Evolutionary conservation across 2,113 vertebrate species (phyloP).

Genomic region (Strix aluco): DNA sequence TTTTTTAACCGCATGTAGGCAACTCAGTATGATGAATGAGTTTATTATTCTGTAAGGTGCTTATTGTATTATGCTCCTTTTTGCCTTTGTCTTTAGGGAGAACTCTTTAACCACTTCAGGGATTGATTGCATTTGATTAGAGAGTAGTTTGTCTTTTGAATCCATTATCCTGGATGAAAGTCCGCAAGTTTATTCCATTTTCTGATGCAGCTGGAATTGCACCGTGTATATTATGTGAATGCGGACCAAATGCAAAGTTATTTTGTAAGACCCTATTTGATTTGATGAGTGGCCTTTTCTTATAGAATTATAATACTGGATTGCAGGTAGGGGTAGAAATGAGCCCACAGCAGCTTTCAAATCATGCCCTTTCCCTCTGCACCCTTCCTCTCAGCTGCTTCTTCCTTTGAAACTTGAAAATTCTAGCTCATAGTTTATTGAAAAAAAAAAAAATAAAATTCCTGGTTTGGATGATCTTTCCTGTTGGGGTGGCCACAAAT

Average conservation of each 20-base stretch:
- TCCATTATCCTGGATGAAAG: neutral
- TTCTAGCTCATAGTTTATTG: neutral
- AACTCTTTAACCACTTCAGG: conserved; percentile 47
- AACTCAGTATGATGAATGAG: conserved; percentile 28
- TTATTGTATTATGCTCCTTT: conserved; percentile 31
- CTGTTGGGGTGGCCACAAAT: neutral
- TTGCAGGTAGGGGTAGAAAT: neutral
- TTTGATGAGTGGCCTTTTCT: neutral
- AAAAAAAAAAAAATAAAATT: neutral
- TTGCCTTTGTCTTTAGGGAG: conserved; percentile 42
- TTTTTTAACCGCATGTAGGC: neutral
- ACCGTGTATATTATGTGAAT: neutral
- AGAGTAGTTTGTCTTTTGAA: conserved; percentile 19
- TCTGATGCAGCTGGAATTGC: neutral
- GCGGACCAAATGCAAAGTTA: neutral
- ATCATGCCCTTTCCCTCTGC: neutral
- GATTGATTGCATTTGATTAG: conserved; percentile 48
- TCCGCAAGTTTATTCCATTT: neutral
- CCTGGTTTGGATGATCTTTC: neutral
- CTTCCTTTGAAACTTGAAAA: neutral
- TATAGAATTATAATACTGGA: neutral
- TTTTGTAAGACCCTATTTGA: neutral
- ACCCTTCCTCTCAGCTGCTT: neutral
- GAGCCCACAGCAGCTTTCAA: neutral
- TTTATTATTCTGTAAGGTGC: conserved; percentile 47